These are phyloP conservation scores for Helicoverpa zea DNA, from an alignment of 1,140 invertebrate species.

Conservation along the genomic window DNA sequence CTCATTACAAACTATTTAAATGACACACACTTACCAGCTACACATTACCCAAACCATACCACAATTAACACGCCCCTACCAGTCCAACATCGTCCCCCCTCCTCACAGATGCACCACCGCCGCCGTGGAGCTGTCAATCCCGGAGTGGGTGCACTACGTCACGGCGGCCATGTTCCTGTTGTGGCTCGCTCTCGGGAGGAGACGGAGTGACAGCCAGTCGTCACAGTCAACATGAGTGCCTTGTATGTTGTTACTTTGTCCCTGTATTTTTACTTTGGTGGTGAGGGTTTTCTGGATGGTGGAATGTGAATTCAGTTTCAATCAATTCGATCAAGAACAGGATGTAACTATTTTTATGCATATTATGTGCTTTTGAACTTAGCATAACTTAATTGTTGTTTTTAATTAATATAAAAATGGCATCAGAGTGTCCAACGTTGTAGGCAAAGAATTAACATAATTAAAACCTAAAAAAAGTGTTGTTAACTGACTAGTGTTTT, in stretches of 20 bases:
- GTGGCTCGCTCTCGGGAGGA: conserved; percentile 73
- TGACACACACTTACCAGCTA: not conserved
- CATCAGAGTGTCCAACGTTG: too few relatives aligned
- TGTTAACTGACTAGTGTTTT: too few relatives aligned
- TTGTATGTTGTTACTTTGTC: conserved; percentile 70
- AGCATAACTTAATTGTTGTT: too few relatives aligned
- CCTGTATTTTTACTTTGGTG: not conserved
- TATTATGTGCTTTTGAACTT: too few relatives aligned
- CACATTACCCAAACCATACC: conserved; percentile 16
- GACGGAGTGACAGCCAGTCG: conserved; percentile 67
- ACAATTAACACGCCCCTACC: conserved; percentile 4
- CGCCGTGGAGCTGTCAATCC: conserved; percentile 79
- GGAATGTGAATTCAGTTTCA: too few relatives aligned
- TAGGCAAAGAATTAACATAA: too few relatives aligned
- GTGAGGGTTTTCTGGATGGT: not conserved
- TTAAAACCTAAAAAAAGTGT: too few relatives aligned
- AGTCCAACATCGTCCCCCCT: not conserved
- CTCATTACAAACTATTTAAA: not conserved
- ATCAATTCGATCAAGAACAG: too few relatives aligned
- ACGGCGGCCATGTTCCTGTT: conserved; percentile 76
- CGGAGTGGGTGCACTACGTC: conserved; percentile 80
- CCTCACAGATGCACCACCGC: conserved; percentile 79
- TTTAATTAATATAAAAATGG: too few relatives aligned
- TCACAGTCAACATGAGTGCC: conserved; percentile 63
- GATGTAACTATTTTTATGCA: too few relatives aligned